These are phyloP conservation scores for Mamestra brassicae DNA, from an alignment of 2,888 invertebrate species.

Conservation along the genomic window DNA sequence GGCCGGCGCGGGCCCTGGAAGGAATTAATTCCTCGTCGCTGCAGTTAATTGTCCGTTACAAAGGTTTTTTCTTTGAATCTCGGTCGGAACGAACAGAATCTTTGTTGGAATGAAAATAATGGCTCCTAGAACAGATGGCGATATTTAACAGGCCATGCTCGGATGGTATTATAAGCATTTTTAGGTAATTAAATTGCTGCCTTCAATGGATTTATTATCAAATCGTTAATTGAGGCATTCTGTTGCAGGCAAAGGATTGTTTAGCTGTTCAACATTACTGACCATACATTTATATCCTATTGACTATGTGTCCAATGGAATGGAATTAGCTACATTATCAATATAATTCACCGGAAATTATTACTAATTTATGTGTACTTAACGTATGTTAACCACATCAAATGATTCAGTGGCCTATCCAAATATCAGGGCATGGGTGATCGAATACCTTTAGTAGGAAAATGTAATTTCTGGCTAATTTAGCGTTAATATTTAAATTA, in stretches of 20 bases:
- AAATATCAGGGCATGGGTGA: constrained; percentile 14
- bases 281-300: background rate
- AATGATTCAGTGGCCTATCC: background rate
- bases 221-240: constrained; percentile 16
- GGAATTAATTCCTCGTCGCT: constrained; percentile 80
- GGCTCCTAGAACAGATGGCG: constrained; percentile 71
- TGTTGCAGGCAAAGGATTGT: constrained; percentile 2
- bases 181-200: constrained; percentile 40
- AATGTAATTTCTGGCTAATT: constrained; percentile 22
- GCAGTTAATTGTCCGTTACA: constrained; percentile 84
- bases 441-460: background rate
- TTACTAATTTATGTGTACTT: background rate
- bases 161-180: constrained; percentile 58
- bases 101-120: constrained; percentile 80
- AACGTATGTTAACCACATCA: constrained; percentile 2
- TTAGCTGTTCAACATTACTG: constrained; percentile 4
- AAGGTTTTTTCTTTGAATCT: constrained; percentile 80
- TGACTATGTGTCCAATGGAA: background rate
- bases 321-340: background rate
- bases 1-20: constrained; percentile 61
- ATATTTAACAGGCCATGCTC: constrained; percentile 66
- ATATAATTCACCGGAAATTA: constrained; percentile 6
- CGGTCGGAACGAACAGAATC: constrained; percentile 72
- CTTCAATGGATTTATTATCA: constrained; percentile 32
- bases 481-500: constrained; percentile 19